Conservation (phyloP, 2,113 vertebrate genomes). For the Engraulis encrasicolus region DNA sequence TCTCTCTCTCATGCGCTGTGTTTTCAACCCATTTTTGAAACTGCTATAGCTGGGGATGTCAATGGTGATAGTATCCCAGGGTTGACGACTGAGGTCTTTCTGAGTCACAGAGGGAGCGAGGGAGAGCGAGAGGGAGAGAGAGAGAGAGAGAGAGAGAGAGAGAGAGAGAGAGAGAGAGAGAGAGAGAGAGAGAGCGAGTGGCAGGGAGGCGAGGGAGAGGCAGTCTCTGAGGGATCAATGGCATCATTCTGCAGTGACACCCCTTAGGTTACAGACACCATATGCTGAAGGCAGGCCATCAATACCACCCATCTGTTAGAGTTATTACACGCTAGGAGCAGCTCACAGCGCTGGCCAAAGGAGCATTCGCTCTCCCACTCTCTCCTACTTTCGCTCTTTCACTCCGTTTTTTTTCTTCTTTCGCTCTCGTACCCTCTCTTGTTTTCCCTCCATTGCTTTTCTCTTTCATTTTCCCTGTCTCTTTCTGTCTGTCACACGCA, state of each 20-base stretch:
- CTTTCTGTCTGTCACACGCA: background rate
- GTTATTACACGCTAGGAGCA: constrained; percentile 11
- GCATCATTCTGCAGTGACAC: constrained; percentile 39
- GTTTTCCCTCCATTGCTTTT: background rate
- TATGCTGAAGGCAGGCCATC: constrained; percentile 23
- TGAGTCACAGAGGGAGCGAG: background rate
- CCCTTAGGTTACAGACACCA: constrained; percentile 58
- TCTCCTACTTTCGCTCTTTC: background rate
- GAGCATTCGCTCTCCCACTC: background rate
- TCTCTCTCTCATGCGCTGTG: too few relatives aligned
- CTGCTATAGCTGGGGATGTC: background rate
- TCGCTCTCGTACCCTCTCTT: background rate
- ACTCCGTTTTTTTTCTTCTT: background rate
- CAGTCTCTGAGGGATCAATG: background rate
- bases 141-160: background rate
- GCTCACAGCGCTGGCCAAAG: background rate
- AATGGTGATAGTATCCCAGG: constrained; percentile 9
- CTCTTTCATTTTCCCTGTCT: background rate
- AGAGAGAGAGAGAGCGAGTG: background rate
- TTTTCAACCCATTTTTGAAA: background rate
- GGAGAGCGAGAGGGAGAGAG: too few relatives aligned
- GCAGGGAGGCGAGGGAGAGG: background rate
- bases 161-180: too few relatives aligned
- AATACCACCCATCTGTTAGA: constrained; percentile 27
- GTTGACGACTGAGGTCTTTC: background rate